A percentile compares a stretch with the other conserved stretches of the same genome.
Evolutionary conservation across 2,113 vertebrate species (phyloP).

Genomic region (Ophiodon elongatus): DNA sequence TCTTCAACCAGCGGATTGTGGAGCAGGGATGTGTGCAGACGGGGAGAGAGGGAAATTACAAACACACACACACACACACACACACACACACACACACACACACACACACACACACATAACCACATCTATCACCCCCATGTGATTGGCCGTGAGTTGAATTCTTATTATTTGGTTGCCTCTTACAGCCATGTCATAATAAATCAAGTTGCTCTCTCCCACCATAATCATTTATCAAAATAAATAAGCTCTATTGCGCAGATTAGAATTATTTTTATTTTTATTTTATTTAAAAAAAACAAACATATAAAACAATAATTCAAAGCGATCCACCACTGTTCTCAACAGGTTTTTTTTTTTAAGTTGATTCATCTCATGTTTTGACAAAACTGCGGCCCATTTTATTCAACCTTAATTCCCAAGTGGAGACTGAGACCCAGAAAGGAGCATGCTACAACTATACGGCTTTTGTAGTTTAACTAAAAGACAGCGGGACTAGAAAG

Average conservation of each 20-base stretch:
- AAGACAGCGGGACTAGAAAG: not conserved
- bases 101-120: not conserved
- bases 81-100: not conserved
- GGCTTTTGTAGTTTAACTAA: not conserved
- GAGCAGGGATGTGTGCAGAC: constrained; percentile 19
- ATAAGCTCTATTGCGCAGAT: not conserved
- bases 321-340: not conserved
- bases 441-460: not conserved
- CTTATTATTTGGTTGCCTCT: constrained; percentile 41
- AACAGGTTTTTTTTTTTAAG: not conserved
- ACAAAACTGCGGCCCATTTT: constrained; percentile 8
- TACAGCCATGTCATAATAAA: constrained; percentile 31
- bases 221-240: not conserved
- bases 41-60: constrained; percentile 19
- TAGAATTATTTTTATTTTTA: not conserved
- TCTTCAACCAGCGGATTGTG: constrained; percentile 10
- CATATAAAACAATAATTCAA: not conserved
- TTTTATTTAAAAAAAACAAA: not conserved
- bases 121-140: constrained; percentile 32
- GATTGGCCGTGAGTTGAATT: constrained; percentile 56
- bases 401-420: constrained; percentile 19
- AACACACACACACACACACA: no score
- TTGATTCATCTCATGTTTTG: not conserved
- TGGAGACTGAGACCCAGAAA: not conserved
- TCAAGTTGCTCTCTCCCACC: constrained; percentile 1